Percentiles rank a stretch among this genome's conserved stretches.
Evolutionary conservation across 2,797 vertebrate genomes (phyloP).

Genomic region (Lepus oiostolus): DNA sequence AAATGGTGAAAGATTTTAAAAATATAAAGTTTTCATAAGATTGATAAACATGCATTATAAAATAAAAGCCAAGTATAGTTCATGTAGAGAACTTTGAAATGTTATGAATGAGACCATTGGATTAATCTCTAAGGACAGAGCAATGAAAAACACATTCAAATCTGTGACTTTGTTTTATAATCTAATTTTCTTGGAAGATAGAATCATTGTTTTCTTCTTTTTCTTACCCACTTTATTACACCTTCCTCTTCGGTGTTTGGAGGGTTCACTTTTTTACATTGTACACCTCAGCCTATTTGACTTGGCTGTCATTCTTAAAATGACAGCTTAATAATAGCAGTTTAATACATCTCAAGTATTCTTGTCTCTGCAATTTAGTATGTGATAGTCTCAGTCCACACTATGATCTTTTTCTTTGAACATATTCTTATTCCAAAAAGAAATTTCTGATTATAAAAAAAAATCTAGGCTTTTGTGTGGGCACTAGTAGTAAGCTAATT

Average conservation of each 20-base stretch:
- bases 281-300: background rate
- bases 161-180: background rate
- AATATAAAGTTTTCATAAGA: background rate
- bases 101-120: background rate
- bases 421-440: background rate
- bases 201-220: background rate
- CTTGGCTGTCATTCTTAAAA: background rate
- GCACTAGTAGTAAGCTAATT: background rate
- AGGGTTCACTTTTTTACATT: background rate
- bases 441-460: background rate
- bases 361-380: background rate
- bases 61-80: background rate
- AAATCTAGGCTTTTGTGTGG: background rate
- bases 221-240: background rate
- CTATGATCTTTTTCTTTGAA: background rate
- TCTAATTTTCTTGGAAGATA: background rate
- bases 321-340: background rate
- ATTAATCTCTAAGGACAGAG: constrained; percentile 45
- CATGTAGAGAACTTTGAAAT: background rate
- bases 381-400: background rate
- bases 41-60: background rate
- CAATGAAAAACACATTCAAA: background rate
- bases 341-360: background rate
- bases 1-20: constrained; percentile 25
- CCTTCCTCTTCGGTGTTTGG: background rate